Base-by-base conservation (phyloP, 2,113 vertebrate species). In the Excalfactoria chinensis region DNA sequence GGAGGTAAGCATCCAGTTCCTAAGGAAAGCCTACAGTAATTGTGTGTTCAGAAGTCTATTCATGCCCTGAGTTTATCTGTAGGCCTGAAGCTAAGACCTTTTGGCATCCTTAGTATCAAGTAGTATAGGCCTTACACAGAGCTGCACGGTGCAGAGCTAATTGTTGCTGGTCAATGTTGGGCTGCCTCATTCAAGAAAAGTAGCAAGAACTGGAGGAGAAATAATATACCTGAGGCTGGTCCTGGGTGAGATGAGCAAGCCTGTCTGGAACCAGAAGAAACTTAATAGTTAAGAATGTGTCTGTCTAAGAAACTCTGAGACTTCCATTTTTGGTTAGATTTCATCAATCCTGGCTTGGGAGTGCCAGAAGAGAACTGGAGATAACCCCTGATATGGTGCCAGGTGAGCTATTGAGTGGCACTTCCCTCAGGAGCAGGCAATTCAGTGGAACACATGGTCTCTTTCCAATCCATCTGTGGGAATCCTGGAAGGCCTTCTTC, bases 361-460 rank as follows among this genome's bases (percentile, higher is more conserved):
- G 69, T 70, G 43, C 48, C 80, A 22, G 32, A 90, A 83, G 74
- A 85, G 59, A 86, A 83, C n/a, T 89, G 73, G 56, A 83, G 51
- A 56, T 78, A 48, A 0, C 3, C n/a, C 32, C 35, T 85, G 56
- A 25, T 74, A 44, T 35, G 53, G 58, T 83, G 60, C 86, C 80
- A 72, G 62, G n/a, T 84, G 74, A 91, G 80, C 82, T 95, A 78
- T 90, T 92, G 90, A 81, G 72, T 69, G 76, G 68, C 62, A 91
- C 69, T 86, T 92, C 67, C 76, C 62, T 86, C 78, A 79, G 83
- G 88, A 93, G 76, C 40, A 81, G 53, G 56, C 9, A 2, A 63
- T 58, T 40, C 73, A 62, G 49, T 72, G 66, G 59, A 73, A 91
- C 64, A 20, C 12, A 8, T 35, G 84, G 44, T 60, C 51, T 86